phyloP scores from a whole-genome alignment of 2,797 vertebrate genomes.

The Poecile montanus region DNA sequence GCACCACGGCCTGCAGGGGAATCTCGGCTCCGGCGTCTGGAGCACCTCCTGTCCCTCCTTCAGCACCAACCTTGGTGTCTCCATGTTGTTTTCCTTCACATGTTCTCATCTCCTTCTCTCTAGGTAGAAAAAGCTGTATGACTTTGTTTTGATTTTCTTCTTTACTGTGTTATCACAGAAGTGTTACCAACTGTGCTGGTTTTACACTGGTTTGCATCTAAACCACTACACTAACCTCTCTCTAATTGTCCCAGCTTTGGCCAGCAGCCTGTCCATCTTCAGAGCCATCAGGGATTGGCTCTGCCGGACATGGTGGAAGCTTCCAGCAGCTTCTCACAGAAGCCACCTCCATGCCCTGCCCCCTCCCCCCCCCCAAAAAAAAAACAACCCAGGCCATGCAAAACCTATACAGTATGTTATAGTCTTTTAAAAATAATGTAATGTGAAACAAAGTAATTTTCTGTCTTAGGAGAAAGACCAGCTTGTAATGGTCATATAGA shows the following conservation, averaged over 20 bases:
- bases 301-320: not conserved
- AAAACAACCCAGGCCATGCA: not conserved
- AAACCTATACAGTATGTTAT: not conserved
- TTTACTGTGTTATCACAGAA: not conserved
- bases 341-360: fast-evolving
- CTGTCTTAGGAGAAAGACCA: not conserved
- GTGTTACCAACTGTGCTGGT: not conserved
- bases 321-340: not conserved
- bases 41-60: not conserved
- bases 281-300: not conserved
- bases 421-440: not conserved
- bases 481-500: not conserved
- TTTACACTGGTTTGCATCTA: too few relatives aligned
- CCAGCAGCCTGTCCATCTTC: not conserved
- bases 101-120: not conserved
- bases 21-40: fast-evolving
- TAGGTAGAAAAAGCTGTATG: not conserved
- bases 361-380: fast-evolving
- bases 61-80: not conserved
- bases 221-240: too few relatives aligned
- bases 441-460: not conserved
- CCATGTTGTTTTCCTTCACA: not conserved
- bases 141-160: not conserved
- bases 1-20: not conserved
- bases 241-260: not conserved